phyloP scores from a whole-genome alignment of 1,140 invertebrate species.

The Stegodyphus mimosarum region DNA sequence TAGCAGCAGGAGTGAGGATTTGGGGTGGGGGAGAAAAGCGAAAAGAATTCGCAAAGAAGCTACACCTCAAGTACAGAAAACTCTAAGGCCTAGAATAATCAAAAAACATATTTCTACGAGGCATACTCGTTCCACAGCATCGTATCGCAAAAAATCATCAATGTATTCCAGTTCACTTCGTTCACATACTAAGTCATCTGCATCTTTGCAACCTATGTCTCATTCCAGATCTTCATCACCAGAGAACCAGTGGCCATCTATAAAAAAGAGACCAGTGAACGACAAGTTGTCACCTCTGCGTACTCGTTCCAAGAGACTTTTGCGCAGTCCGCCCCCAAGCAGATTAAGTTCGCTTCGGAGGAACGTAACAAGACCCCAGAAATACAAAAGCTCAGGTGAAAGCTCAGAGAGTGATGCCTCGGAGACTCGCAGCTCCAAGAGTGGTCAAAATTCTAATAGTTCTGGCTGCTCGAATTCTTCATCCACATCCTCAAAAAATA shows the following conservation, averaged over 20 bases:
- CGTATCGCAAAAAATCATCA: constrained; percentile 7
- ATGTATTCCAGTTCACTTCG: background rate
- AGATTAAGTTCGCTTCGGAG: background rate
- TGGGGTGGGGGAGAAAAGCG: background rate
- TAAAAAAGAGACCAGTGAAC: background rate
- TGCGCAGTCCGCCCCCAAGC: background rate
- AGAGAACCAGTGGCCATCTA: background rate
- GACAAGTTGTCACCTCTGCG: background rate
- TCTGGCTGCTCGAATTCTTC: background rate
- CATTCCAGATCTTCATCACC: background rate
- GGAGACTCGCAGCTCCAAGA: constrained; percentile 5
- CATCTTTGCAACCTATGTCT: background rate
- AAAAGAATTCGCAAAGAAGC: constrained; percentile 16
- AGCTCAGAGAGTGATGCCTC: constrained; percentile 33
- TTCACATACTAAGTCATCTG: background rate
- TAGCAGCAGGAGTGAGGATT: background rate
- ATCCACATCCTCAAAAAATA: background rate
- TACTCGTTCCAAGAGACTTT: background rate
- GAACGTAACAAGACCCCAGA: background rate
- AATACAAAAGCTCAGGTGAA: background rate
- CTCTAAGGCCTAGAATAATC: background rate
- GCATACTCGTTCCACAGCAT: constrained; percentile 6
- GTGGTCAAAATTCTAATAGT: constrained; percentile 21
- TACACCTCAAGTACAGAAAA: background rate
- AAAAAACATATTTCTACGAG: background rate